Evolutionary conservation across 2,888 invertebrate species (phyloP).

Genomic region (Pristionchus mayeri): DNA sequence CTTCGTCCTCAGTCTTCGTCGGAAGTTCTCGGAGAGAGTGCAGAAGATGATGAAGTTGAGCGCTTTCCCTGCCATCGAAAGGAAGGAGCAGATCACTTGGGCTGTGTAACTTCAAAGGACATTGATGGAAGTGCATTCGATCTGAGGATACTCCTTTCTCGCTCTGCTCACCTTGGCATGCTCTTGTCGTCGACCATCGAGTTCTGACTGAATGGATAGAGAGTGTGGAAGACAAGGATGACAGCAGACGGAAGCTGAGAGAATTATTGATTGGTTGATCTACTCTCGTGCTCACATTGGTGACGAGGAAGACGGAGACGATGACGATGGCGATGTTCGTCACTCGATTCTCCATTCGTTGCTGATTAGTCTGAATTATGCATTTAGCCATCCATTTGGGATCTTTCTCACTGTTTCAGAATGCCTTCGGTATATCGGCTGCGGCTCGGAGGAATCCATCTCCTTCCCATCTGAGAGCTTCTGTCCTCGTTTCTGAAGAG

Average conservation of each 20-base stretch:
- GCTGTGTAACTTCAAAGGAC: background rate
- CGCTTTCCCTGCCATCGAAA: background rate
- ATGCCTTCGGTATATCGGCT: slow-evolving; percentile 18
- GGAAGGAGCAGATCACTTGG: background rate
- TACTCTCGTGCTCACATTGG: background rate
- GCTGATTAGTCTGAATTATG: slow-evolving; percentile 1
- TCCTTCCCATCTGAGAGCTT: background rate
- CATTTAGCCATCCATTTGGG: background rate
- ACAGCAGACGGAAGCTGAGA: slow-evolving; percentile 32
- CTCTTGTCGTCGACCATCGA: too few species aligned
- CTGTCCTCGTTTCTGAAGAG: background rate
- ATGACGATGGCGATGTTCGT: background rate
- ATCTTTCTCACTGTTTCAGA: slow-evolving; percentile 14
- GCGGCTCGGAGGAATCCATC: background rate
- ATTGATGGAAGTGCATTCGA: background rate
- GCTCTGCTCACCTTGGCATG: background rate
- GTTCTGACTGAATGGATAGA: background rate
- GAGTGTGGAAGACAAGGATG: background rate
- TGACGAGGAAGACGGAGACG: background rate
- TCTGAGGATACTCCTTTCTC: background rate
- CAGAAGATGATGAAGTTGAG: slow-evolving; percentile 38
- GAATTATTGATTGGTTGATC: background rate
- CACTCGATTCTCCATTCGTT: slow-evolving; percentile 22
- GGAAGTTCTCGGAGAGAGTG: background rate
- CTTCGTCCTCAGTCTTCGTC: background rate